Evolutionary conservation across 2,888 invertebrate species (phyloP).

Genomic region (Branchipolynoe longqiensis): DNA sequence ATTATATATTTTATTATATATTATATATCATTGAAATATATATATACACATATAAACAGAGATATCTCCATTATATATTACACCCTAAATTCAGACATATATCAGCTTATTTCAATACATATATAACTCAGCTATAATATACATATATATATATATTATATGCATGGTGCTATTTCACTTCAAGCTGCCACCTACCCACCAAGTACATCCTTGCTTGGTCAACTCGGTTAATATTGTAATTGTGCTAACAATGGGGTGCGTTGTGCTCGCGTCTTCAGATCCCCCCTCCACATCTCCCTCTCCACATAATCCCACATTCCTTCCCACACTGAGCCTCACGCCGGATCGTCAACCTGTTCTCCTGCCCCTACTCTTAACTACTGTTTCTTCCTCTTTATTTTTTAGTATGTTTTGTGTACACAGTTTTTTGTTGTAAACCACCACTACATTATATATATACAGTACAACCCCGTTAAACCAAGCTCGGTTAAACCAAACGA

Average conservation of each 20-base stretch:
- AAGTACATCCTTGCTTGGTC: conserved; percentile 25
- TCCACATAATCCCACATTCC: conserved; percentile 2
- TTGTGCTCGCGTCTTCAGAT: conserved; percentile 1
- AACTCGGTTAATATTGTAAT: conserved; percentile 48
- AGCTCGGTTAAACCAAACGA: no score
- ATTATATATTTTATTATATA: no score
- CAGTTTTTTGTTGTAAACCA: neutral
- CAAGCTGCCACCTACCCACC: no score
- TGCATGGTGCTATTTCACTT: no score
- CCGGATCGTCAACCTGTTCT: neutral
- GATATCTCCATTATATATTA: no score
- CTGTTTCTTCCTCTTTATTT: neutral
- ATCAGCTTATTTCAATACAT: no score
- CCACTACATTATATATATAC: neutral
- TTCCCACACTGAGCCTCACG: neutral
- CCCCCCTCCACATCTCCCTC: neutral
- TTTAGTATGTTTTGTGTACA: neutral
- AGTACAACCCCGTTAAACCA: no score
- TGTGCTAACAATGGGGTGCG: conserved; percentile 20
- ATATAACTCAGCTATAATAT: no score
- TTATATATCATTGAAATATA: no score
- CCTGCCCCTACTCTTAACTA: neutral
- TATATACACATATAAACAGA: no score
- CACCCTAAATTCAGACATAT: no score
- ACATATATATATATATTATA: no score